Conservation (phyloP, 2,113 vertebrate species). For the Channa argus region DNA sequence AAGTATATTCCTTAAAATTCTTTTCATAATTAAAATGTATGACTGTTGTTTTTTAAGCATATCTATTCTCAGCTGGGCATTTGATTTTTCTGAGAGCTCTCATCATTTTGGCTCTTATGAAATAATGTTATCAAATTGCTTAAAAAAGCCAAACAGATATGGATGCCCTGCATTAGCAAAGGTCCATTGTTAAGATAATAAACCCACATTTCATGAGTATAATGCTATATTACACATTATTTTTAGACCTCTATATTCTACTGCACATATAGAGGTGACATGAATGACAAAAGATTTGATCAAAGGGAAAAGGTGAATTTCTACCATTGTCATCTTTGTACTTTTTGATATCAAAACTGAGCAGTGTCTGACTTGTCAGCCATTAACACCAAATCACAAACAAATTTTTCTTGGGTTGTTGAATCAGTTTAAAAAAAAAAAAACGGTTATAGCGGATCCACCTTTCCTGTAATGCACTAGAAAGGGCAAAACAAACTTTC, state of each 20-base stretch:
- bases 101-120: too few relatives aligned
- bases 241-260: neutral
- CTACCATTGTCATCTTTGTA: neutral
- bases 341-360: slow-evolving; percentile 1
- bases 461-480: neutral
- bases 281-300: neutral
- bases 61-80: too few relatives aligned
- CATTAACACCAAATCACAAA: slow-evolving; percentile 1
- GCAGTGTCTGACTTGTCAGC: neutral
- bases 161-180: neutral
- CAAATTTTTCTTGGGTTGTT: slow-evolving; percentile 1
- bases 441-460: neutral
- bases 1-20: neutral
- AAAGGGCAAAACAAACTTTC: neutral
- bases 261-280: neutral
- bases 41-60: too few relatives aligned
- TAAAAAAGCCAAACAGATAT: neutral
- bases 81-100: too few relatives aligned
- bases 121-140: too few relatives aligned
- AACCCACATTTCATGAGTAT: neutral
- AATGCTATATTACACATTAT: neutral
- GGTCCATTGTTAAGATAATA: neutral
- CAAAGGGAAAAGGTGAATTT: neutral
- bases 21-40: too few relatives aligned
- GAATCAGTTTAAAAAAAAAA: neutral